Base-by-base conservation (phyloP, 1,140 invertebrate species). In the Pollicipes pollicipes region DNA sequence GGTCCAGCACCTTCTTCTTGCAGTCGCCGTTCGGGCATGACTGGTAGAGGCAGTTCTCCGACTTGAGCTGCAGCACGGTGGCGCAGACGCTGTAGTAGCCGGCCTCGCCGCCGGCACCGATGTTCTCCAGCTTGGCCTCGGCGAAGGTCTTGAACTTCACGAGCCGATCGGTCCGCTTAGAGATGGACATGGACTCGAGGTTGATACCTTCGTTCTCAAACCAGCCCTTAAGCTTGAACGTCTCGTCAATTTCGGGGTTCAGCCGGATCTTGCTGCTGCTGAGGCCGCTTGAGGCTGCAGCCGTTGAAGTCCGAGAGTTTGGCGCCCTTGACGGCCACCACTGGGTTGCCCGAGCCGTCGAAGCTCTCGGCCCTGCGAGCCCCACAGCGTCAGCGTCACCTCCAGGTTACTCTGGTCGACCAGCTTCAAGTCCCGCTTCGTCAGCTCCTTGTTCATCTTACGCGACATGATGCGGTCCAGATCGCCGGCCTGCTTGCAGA, bases 1-100 rank as follows among this genome's bases (percentile, higher is more conserved):
- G 84, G 81, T 97, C 94, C 31, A 95, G 81, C 0, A 93, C 85
- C 80, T 98, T 98, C 77, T 97, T 98, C 76, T 96, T 95, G 79
- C 95, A 98, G 64, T 85, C 84, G 21, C 88, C 84, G 70, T 84
- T 83, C 24, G 93, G 90, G 76, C 95, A 98, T 1, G 93, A 88
- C 81, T 93, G 88, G 78, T 98, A 98, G 66, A 95, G 79, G 32
- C 87, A 84, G 78, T 91, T 95, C 73, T 95, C 91, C 0, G 84
- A 81, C 76, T 85, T 84, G 29, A 92, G 79, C 68, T 89, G 80
- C 68, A 87, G 82, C 28, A 94, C 79, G 3, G 84, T 86, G 0
- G 84, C 90, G 77, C 88, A 88, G 28, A 80, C 80, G 72, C 84
- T 85, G 80, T 86, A 96, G 75, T 89, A 90, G 75, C 93, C 91